Base-by-base conservation (phyloP, 2,888 invertebrate genomes). In the Monoplex corrugatus region DNA sequence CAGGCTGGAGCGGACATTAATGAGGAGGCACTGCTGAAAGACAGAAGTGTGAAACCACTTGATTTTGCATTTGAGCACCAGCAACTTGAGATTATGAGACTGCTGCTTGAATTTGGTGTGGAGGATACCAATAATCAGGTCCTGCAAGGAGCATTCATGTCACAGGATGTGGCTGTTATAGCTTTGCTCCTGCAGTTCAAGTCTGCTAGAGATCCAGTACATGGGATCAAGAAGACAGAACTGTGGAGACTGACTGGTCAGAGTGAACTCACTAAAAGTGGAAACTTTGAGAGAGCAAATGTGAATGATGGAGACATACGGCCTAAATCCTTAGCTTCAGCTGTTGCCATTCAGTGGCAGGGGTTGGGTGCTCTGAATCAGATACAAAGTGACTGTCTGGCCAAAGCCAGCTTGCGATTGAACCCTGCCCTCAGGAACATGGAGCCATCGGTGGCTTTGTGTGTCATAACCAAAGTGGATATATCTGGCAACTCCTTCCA, bases 391-490 rank as follows among this genome's bases (percentile, higher is more conserved):
- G 97, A 97, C 57, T 99, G 99, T 98, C 96, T 99, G 86, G 97
- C 97, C 3, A 97, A 97, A 93, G 98, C 98, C 0, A 98, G 98
- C 0, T 96, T 98, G 72, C 97, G 98, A 90, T 97, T 98, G 40
- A 99, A 99, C 96, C 97, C 98, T 2, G 97, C 98, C 93, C 96
- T 99, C 44, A 97, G 97, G 92, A 50, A 72, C 16, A 50, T 95
- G 97, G 97, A 6, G 96, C 97, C 91, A 97, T 97, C 92, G 97
- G 97, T 92, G 78, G 97, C 98, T 0, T 96, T 99, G n/a, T 98
- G 98, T 94, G 98, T 99, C 0, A 97, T 99, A 90, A 99, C 99
- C 0, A 97, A 99, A 72, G 96, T 99, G 44, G 99, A 99, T 96
- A 97, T 99, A 78, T 98, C 99, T 13, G 97, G 98, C 95, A 99